Evolutionary conservation across 2,888 invertebrate species (phyloP).

Genomic region (Luperina testacea): DNA sequence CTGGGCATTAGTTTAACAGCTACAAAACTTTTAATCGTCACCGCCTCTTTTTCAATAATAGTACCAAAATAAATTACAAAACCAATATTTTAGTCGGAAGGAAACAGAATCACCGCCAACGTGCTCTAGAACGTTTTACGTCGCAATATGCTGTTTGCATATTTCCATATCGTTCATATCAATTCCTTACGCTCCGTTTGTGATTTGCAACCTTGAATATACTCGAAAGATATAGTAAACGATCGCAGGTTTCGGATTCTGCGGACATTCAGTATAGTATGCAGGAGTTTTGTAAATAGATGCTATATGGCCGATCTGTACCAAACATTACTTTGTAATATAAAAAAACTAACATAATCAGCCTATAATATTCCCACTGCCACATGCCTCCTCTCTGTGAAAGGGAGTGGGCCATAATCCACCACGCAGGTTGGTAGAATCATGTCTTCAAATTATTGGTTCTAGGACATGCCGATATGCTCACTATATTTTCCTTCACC

Average conservation of each 20-base stretch:
- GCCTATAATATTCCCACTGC: no score
- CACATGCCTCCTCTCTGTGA: no score
- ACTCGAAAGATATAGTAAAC: constrained; percentile 27
- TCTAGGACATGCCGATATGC: no score
- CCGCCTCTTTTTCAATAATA: neutral
- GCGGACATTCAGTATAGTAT: neutral
- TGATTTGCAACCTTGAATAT: constrained; percentile 38
- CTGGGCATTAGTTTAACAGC: neutral
- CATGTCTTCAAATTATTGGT: no score
- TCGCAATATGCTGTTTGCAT: constrained; percentile 43
- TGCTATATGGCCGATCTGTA: no score
- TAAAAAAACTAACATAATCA: neutral
- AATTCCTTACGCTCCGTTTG: constrained; percentile 48
- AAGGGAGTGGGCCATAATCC: no score
- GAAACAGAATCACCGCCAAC: constrained; percentile 12
- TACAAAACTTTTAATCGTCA: neutral
- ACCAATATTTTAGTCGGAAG: neutral
- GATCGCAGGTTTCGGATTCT: constrained; percentile 17
- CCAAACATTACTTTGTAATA: neutral
- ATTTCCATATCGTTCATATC: constrained; percentile 49
- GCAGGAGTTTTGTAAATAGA: constrained; percentile 12
- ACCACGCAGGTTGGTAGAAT: no score
- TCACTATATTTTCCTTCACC: no score
- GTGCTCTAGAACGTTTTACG: constrained; percentile 2
- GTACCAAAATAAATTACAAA: neutral